Base-by-base conservation (phyloP, 2,888 invertebrate species). In the Dorcus hopei region DNA sequence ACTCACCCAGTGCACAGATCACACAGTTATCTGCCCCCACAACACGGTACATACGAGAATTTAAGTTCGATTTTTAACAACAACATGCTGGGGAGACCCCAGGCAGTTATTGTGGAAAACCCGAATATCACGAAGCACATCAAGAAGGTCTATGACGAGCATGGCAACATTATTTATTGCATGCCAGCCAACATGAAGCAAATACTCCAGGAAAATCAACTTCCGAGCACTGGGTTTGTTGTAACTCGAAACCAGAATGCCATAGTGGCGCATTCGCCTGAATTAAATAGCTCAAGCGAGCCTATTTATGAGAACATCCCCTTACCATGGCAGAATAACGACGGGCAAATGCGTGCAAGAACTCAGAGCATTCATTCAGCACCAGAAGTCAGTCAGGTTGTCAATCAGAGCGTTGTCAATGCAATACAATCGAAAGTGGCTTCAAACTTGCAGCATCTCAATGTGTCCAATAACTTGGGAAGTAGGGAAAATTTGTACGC, bases 221-320 rank as follows among this genome's bases (percentile, higher is more conserved):
- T 76, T 45, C 74, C 72, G 38, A 82, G 72, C 71, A 80, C 75
- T 5, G 77, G 77, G 16, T 81, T 75, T 64, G 78, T 87, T 63
- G 62, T 87, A 47, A 82, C 83, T 11, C 79, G 81, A 19, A 76
- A 79, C 61, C 82, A 80, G 59, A 76, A 75, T 56, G 72, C 74
- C 2, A 68, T 76, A 61, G 73, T 75, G 0, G 70, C 75, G 1
- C 75, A 73, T 58, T 73, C 73, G 8, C 71, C 71, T 49, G 74
- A 79, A 53, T 72, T 77, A 11, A 72, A 75, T 54, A 80, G 82
- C 58, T 77, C 83, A 0, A 81, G 85, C 9, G 91, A 91, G 71
- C 91, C 91, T 1, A 91, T 91, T 62, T 91, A 91, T 74, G 91
- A 91, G 71, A 91, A 91, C 74, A 88, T 91, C 6, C 90, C 90